Percentiles rank a stretch among this genome's conserved stretches.
Conservation (phyloP, 2,113 vertebrate genomes). For the Neotoma lepida region DNA sequence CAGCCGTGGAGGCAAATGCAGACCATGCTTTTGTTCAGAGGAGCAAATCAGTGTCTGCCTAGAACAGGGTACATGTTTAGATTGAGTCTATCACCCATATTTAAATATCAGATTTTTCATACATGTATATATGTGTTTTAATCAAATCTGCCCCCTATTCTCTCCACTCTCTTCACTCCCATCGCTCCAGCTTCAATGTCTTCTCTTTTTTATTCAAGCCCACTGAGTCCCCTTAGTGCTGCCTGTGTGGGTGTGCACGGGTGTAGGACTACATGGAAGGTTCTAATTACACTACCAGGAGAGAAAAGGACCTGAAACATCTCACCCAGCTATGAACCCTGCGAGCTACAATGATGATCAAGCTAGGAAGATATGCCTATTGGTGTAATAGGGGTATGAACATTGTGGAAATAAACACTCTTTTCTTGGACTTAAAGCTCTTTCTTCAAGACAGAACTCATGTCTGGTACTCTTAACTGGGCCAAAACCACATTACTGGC, state of each 20-base stretch:
- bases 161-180: too few relatives aligned
- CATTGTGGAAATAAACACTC: background rate
- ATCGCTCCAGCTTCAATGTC: too few relatives aligned
- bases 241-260: background rate
- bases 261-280: background rate
- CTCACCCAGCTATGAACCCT: background rate
- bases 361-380: background rate
- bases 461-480: background rate
- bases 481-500: background rate
- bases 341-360: background rate
- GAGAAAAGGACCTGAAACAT: background rate
- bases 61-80: background rate
- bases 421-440: background rate
- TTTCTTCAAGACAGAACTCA: background rate
- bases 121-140: background rate
- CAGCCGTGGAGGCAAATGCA: background rate
- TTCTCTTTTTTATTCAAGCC: background rate
- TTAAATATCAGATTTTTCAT: background rate
- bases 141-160: background rate
- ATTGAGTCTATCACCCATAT: background rate
- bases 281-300: background rate
- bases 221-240: background rate
- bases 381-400: background rate
- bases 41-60: background rate
- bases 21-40: background rate